Evolutionary conservation across 2,113 vertebrate genomes (phyloP).

Genomic region (Aegithalos caudatus): DNA sequence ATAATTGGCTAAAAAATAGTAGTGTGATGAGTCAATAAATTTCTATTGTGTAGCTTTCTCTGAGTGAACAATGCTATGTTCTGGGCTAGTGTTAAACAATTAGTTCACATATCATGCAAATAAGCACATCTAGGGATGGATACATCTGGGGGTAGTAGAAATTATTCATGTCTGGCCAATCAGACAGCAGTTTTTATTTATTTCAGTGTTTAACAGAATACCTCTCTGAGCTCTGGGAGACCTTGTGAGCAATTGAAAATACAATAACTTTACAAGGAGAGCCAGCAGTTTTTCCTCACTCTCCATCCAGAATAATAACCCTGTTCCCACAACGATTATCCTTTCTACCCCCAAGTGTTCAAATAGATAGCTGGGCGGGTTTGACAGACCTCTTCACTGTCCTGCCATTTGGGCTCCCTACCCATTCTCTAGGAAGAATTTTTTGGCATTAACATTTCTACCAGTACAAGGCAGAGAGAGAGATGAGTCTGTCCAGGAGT

Average conservation of each 20-base stretch:
- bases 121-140: constrained; percentile 52
- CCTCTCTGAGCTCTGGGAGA: constrained; percentile 56
- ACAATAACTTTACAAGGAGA: constrained; percentile 53
- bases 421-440: not conserved
- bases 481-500: fast-evolving
- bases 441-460: fast-evolving
- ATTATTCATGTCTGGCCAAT: constrained; percentile 43
- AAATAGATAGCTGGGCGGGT: not conserved
- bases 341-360: not conserved
- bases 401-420: not conserved
- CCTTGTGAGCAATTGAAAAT: constrained; percentile 43
- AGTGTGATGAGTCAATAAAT: constrained; percentile 64
- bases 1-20: constrained; percentile 64
- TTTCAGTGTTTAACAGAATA: constrained; percentile 45
- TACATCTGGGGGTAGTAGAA: constrained; percentile 52
- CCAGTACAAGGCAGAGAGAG: not conserved
- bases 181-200: constrained; percentile 61
- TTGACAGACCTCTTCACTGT: not conserved
- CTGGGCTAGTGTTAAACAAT: constrained; percentile 61
- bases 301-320: constrained; percentile 1
- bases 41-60: constrained; percentile 59
- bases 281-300: constrained; percentile 41
- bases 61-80: constrained; percentile 48
- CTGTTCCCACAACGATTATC: not conserved
- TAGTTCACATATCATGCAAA: constrained; percentile 62